These are phyloP conservation scores for Calyptomena viridis DNA, from an alignment of 2,113 vertebrate genomes.

Conservation along the genomic window DNA sequence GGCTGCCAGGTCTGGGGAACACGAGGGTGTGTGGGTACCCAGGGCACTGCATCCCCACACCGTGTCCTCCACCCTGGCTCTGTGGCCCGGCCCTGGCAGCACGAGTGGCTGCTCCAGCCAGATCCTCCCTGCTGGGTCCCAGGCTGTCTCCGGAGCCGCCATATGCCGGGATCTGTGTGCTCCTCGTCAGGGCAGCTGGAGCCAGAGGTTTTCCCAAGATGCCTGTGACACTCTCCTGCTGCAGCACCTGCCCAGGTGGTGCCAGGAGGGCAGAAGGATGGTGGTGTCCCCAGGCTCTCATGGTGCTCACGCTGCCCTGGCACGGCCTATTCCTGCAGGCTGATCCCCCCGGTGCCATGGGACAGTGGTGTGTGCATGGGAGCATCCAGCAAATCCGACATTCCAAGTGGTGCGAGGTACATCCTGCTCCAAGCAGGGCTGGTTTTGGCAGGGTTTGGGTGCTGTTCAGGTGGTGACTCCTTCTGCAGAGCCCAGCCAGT, in stretches of 20 bases:
- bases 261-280: neutral
- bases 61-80: neutral
- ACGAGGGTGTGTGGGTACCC: fast-evolving
- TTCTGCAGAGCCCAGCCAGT: neutral
- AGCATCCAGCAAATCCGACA: fast-evolving
- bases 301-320: neutral
- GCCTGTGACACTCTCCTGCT: fast-evolving
- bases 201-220: neutral
- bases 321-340: neutral
- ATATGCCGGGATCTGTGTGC: neutral
- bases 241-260: fast-evolving
- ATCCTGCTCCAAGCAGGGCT: neutral
- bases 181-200: neutral
- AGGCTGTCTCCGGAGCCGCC: neutral
- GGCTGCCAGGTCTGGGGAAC: neutral
- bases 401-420: fast-evolving
- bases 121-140: neutral
- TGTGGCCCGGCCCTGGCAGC: neutral
- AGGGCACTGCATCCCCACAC: fast-evolving
- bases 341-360: fast-evolving
- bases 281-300: neutral
- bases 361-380: fast-evolving
- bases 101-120: conserved; percentile 16
- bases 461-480: neutral
- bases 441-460: neutral